Conservation (phyloP, 2,797 vertebrate species). For the Pelochelys cantorii region DNA sequence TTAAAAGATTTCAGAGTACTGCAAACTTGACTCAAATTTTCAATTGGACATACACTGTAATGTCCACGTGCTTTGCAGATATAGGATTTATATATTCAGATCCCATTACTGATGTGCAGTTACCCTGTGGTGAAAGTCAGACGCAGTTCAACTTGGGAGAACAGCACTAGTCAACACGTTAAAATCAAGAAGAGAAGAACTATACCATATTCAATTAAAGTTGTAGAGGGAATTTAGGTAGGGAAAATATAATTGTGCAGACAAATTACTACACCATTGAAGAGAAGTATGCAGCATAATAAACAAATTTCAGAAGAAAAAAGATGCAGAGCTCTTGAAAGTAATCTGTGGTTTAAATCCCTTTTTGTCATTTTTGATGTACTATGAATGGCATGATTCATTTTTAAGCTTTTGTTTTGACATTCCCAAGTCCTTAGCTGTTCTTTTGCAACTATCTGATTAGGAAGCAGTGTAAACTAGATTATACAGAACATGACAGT, state of each 20-base stretch:
- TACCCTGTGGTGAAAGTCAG: not conserved
- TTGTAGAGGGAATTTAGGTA: not conserved
- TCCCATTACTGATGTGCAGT: not conserved
- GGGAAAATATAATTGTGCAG: not conserved
- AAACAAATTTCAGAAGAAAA: not conserved
- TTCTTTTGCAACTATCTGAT: not conserved
- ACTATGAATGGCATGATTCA: not conserved
- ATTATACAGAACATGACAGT: not conserved
- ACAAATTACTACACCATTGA: not conserved
- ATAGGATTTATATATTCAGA: not conserved
- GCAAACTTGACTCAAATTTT: not conserved
- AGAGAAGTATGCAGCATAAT: not conserved
- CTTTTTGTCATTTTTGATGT: not conserved
- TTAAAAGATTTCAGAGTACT: not conserved
- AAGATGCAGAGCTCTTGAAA: not conserved
- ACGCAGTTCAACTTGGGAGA: not conserved
- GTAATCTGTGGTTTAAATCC: not conserved
- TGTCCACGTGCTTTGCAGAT: not conserved
- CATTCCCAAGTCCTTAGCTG: not conserved
- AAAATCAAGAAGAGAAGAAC: not conserved
- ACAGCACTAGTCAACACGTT: not conserved
- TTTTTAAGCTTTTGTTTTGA: not conserved
- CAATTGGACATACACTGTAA: not conserved
- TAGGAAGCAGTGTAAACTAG: not conserved
- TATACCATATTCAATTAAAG: not conserved